phyloP scores from a whole-genome alignment of 1,140 invertebrate genomes.

The Lethrus apterus region DNA sequence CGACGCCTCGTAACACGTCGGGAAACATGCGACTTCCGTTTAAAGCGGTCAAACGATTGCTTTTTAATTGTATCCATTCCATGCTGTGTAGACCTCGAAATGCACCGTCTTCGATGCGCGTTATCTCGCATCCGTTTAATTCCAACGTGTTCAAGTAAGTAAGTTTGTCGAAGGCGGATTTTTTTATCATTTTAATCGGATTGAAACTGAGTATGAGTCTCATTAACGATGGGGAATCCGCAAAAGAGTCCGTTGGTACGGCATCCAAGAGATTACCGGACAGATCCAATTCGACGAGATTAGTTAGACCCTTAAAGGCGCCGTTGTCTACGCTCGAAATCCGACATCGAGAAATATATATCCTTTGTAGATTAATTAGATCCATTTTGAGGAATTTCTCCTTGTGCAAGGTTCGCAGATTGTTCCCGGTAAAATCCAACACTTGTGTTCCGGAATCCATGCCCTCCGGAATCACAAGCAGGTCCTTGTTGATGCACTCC shows the following conservation, averaged over 20 bases:
- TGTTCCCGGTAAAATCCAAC: conserved; percentile 77
- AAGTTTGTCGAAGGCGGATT: conserved; percentile 66
- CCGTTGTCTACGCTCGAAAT: conserved; percentile 67
- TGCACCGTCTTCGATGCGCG: conserved; percentile 66
- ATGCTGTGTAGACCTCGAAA: conserved; percentile 74
- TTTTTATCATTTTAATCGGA: conserved; percentile 63
- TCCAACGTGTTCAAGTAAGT: conserved; percentile 71
- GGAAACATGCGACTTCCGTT: conserved; percentile 62
- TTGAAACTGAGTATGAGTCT: conserved; percentile 72
- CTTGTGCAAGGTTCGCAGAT: conserved; percentile 63
- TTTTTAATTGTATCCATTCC: conserved; percentile 76
- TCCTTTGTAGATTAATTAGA: conserved; percentile 81
- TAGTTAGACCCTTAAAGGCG: conserved; percentile 75
- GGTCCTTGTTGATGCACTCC: conserved; percentile 69
- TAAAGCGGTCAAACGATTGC: conserved; percentile 67
- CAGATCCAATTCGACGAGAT: conserved; percentile 84
- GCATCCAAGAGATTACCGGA: conserved; percentile 69
- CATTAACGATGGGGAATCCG: conserved; percentile 72
- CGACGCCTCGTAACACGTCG: conserved; percentile 64
- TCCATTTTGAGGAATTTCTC: conserved; percentile 71
- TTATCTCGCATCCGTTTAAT: conserved; percentile 70
- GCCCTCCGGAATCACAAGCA: conserved; percentile 67
- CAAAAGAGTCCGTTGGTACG: conserved; percentile 69
- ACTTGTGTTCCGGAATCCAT: conserved; percentile 84
- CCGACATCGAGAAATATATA: conserved; percentile 70